phyloP scores from a whole-genome alignment of 2,888 invertebrate genomes.

The Meandrusa payeni region DNA sequence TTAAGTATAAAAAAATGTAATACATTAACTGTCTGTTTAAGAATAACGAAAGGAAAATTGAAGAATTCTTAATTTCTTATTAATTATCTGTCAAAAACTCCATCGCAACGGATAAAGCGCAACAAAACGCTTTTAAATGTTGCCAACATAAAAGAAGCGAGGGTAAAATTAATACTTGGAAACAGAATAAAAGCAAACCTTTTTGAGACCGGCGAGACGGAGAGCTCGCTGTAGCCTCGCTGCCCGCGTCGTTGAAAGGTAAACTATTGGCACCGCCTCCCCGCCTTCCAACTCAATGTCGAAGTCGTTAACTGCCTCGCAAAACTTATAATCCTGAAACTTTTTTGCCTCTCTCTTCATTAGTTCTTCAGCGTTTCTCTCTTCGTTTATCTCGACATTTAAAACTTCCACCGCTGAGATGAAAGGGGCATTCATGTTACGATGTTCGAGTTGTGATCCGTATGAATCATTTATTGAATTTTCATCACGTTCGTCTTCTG shows the following conservation, averaged over 20 bases:
- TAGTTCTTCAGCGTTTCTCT: slow-evolving; percentile 53
- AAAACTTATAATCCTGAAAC: slow-evolving; percentile 69
- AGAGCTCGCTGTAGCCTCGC: slow-evolving; percentile 78
- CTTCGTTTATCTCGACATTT: slow-evolving; percentile 58
- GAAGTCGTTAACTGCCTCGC: slow-evolving; percentile 70
- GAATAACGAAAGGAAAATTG: slow-evolving; percentile 8
- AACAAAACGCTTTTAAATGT: slow-evolving; percentile 17
- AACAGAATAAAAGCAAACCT: slow-evolving; percentile 51
- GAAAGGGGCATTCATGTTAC: slow-evolving; percentile 64
- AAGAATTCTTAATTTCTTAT: slow-evolving; percentile 17
- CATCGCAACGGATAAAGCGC: slow-evolving; percentile 8
- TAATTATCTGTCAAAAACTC: slow-evolving; percentile 28
- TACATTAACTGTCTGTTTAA: slow-evolving; percentile 4
- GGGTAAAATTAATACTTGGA: slow-evolving; percentile 17
- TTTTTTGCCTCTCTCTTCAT: slow-evolving; percentile 65
- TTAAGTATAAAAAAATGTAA: too few species aligned
- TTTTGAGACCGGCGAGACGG: slow-evolving; percentile 79
- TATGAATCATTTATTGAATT: slow-evolving; percentile 38
- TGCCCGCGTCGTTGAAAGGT: slow-evolving; percentile 74
- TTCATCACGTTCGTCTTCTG: slow-evolving; percentile 50
- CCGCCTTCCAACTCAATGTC: slow-evolving; percentile 66
- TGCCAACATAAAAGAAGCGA: slow-evolving; percentile 13
- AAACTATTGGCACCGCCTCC: slow-evolving; percentile 69
- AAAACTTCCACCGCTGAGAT: slow-evolving; percentile 58
- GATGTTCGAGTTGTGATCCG: slow-evolving; percentile 47